Evolutionary conservation across 92 coral and sea anemone species (phyloP).

Genomic region (Siderastrea radians): DNA sequence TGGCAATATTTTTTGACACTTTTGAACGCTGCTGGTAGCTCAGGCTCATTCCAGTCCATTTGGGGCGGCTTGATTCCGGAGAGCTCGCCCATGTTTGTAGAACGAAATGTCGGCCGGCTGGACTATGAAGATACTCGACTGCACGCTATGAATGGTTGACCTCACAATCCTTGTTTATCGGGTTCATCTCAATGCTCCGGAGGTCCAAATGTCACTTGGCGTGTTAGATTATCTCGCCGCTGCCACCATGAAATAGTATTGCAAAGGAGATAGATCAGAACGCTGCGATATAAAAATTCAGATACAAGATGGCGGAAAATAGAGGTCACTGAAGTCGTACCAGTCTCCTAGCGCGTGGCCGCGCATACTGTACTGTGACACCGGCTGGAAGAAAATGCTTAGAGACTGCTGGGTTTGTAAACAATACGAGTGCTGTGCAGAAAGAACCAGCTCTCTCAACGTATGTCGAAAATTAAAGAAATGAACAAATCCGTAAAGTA

Average conservation of each 20-base stretch:
- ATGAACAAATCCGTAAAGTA: no score
- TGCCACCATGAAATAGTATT: background rate
- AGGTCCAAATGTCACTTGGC: background rate
- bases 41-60: background rate
- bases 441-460: no score
- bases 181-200: background rate
- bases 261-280: no score
- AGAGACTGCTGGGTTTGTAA: no score
- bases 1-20: background rate
- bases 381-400: no score
- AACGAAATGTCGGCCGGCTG: background rate
- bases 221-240: background rate
- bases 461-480: no score
- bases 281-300: no score
- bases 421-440: no score
- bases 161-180: background rate
- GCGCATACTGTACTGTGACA: no score
- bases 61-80: constrained; percentile 8
- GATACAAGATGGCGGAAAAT: no score
- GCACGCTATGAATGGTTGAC: background rate
- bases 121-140: background rate
- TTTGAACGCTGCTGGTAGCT: background rate
- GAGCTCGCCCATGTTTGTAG: constrained; percentile 1
- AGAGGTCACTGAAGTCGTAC: no score
- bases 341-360: no score